Conservation (phyloP, 2,888 invertebrate genomes). For the Troides aeacus region DNA sequence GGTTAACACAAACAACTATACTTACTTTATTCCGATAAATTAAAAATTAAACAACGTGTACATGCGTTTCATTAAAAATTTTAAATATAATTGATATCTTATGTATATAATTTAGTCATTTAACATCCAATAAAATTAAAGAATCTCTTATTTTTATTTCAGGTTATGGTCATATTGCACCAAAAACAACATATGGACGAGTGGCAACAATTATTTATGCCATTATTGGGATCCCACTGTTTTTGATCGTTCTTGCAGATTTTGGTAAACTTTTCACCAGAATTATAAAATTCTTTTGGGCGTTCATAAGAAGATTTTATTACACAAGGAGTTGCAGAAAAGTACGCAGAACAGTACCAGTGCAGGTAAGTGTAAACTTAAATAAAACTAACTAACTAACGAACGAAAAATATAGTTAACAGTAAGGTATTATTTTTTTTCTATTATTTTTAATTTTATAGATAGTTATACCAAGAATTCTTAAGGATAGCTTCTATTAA, state of each 20-base stretch:
- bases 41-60: neutral
- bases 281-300: slow-evolving; percentile 94
- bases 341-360: slow-evolving; percentile 86
- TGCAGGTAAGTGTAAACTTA: slow-evolving; percentile 78
- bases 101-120: neutral
- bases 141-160: slow-evolving; percentile 42
- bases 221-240: slow-evolving; percentile 96
- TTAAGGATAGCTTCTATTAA: too few species aligned
- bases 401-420: too few species aligned
- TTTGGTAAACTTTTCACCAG: slow-evolving; percentile 96
- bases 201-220: slow-evolving; percentile 96
- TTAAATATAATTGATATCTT: neutral
- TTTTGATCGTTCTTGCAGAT: slow-evolving; percentile 95
- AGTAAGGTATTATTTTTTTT: too few species aligned
- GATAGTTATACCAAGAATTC: too few species aligned
- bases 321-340: slow-evolving; percentile 91
- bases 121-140: neutral
- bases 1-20: slow-evolving; percentile 41
- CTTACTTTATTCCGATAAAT: neutral
- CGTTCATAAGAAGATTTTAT: slow-evolving; percentile 89
- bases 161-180: slow-evolving; percentile 98
- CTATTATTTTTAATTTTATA: too few species aligned
- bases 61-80: slow-evolving; percentile 10
- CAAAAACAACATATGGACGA: slow-evolving; percentile 91
- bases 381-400: too few species aligned